Conservation (phyloP, 2,888 invertebrate genomes). For the Subacronicta megacephala region DNA sequence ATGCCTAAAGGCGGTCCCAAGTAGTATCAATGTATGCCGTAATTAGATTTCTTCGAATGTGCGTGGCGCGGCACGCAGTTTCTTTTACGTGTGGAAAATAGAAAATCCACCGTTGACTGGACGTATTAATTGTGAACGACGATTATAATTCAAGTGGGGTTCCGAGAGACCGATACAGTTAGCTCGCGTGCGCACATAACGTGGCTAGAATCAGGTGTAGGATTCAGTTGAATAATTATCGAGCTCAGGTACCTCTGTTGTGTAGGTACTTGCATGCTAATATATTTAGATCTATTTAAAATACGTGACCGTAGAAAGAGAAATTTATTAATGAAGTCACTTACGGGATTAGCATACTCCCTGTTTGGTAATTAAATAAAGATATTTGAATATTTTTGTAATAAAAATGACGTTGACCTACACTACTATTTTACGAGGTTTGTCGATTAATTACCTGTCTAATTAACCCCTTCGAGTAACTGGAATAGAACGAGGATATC, state of each 20-base stretch:
- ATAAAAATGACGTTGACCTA: constrained; percentile 4
- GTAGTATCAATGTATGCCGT: constrained; percentile 63
- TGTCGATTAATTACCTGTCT: background rate
- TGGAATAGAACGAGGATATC: background rate
- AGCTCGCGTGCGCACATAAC: constrained; percentile 82
- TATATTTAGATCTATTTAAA: constrained; percentile 70
- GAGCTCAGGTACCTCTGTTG: constrained; percentile 37
- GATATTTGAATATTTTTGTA: constrained; percentile 12
- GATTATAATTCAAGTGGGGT: constrained; percentile 85
- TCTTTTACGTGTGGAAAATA: constrained; percentile 90
- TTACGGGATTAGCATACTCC: constrained; percentile 12
- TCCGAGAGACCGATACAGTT: constrained; percentile 83
- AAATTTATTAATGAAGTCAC: constrained; percentile 74
- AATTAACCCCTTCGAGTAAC: background rate
- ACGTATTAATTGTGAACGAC: constrained; percentile 85
- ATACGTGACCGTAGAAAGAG: constrained; percentile 70
- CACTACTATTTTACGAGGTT: background rate
- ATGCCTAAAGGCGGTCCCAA: constrained; percentile 19
- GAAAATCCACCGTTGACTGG: constrained; percentile 89
- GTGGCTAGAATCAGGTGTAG: constrained; percentile 81
- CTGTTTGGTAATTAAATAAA: constrained; percentile 37
- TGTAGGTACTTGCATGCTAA: constrained; percentile 64
- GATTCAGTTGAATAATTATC: constrained; percentile 71
- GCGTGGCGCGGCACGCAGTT: constrained; percentile 80
- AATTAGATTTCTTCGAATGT: constrained; percentile 84